These are phyloP conservation scores for Saccostrea echinata DNA, from an alignment of 1,140 invertebrate genomes.

Conservation along the genomic window DNA sequence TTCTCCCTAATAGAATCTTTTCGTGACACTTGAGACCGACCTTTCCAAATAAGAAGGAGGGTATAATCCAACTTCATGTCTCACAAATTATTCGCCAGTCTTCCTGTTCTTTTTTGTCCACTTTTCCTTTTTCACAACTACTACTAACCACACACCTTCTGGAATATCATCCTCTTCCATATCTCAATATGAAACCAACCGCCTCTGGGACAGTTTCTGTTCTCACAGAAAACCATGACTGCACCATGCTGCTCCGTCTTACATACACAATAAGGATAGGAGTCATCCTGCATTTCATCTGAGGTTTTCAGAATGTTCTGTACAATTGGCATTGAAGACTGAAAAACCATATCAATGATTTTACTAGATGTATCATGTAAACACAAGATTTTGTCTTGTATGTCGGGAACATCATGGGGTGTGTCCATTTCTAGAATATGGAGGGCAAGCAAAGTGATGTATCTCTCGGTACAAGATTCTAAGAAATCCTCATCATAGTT, in stretches of 20 bases:
- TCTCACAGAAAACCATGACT: background rate
- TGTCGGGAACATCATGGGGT: background rate
- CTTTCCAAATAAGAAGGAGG: constrained; percentile 34
- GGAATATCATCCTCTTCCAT: constrained; percentile 49
- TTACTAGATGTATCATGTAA: background rate
- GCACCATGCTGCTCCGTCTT: background rate
- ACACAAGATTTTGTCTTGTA: background rate
- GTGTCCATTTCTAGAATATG: background rate
- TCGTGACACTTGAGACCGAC: constrained; percentile 30
- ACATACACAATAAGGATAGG: constrained; percentile 27
- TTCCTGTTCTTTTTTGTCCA: background rate
- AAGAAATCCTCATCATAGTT: constrained; percentile 41
- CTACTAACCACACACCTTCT: constrained; percentile 43
- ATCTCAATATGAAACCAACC: constrained; percentile 48
- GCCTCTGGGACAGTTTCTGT: background rate
- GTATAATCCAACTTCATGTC: constrained; percentile 37
- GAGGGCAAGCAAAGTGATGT: background rate
- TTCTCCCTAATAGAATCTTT: constrained; percentile 56
- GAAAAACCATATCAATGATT: background rate
- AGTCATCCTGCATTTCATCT: background rate
- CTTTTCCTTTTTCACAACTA: background rate
- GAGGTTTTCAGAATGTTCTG: background rate
- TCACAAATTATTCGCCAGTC: background rate
- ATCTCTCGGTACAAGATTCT: background rate
- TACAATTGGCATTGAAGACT: background rate